Base-by-base conservation (phyloP, 2,888 invertebrate genomes). In the Meteorus colon region DNA sequence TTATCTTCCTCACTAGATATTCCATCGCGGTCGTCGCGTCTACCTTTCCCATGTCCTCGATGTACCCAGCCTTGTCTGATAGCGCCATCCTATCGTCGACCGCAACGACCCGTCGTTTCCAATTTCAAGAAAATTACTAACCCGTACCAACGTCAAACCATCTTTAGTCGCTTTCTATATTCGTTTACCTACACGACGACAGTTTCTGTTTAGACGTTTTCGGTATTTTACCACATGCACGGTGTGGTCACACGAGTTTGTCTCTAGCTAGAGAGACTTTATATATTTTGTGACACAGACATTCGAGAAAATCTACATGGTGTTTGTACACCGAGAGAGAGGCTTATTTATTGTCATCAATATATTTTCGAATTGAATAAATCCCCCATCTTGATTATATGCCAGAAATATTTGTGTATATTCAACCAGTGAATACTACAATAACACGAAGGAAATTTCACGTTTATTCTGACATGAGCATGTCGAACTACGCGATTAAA, bases 1-100 rank as follows among this genome's bases (percentile, higher is more conserved):
- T 89, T 88, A 88, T 88, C 87, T 88, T 87, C 86, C 83, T 81
- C 83, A 83, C 83, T 82, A 84, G 85, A 84, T 85, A 86, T 86
- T 85, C 81, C 80, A 79, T 78, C 79, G 84, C 77, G 82, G 84
- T 85, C 81, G 84, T 82, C 82, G 80, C 84, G 80, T 83, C 83
- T 81, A 76, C 80, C 79, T 73, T 59, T 6, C 27, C 24, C 62
- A 29, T 65, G 34, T 37, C 16, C 66, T 41, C 69, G n/a, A 24
- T 65, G 65, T 41, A 67, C 74, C 66, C 60, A 45, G 45, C 60
- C 51, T 41, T 63, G 48, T 59, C 70, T 77, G 77, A 80, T 78
- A 78, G 77, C 51, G 65, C 75, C 74, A 72, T 63, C 75, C 71
- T 71, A 59, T 65, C 70, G 45, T 76, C 68, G 62, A 73, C 70